phyloP scores from a whole-genome alignment of 2,888 invertebrate species.

The Apotomis capreana region DNA sequence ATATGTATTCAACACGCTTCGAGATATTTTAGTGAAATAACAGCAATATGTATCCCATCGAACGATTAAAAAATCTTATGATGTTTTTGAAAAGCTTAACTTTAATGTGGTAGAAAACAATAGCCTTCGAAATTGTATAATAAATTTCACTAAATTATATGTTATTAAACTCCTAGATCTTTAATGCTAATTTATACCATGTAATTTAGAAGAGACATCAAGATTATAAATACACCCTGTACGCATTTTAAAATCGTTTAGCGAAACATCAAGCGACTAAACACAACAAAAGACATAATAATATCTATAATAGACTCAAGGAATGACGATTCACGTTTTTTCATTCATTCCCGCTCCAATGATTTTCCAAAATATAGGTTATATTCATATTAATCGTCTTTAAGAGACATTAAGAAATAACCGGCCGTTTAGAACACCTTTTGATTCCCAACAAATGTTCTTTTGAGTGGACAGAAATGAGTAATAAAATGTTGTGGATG shows the following conservation, averaged over 20 bases:
- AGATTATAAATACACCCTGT: constrained; percentile 53
- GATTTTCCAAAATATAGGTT: constrained; percentile 64
- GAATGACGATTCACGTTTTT: constrained; percentile 49
- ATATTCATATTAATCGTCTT: constrained; percentile 63
- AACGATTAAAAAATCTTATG: too few species aligned
- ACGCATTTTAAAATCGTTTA: constrained; percentile 58
- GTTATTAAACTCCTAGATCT: too few species aligned
- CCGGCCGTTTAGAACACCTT: constrained; percentile 60
- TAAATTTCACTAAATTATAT: too few species aligned
- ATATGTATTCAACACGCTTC: too few species aligned
- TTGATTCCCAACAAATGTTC: constrained; percentile 53
- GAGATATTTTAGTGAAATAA: too few species aligned
- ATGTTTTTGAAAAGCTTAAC: too few species aligned
- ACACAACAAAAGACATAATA: constrained; percentile 68
- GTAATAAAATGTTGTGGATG: constrained; percentile 23
- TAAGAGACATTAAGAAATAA: constrained; percentile 62
- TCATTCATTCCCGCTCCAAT: constrained; percentile 58
- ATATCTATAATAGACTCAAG: constrained; percentile 62
- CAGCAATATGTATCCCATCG: too few species aligned
- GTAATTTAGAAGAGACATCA: too few species aligned
- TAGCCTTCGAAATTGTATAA: too few species aligned
- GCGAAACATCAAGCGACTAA: constrained; percentile 61
- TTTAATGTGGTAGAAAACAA: too few species aligned
- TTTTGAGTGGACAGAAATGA: constrained; percentile 49
- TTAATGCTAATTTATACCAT: neutral